These are phyloP conservation scores for Melieria crassipennis DNA, from an alignment of 2,888 invertebrate species.

Conservation along the genomic window DNA sequence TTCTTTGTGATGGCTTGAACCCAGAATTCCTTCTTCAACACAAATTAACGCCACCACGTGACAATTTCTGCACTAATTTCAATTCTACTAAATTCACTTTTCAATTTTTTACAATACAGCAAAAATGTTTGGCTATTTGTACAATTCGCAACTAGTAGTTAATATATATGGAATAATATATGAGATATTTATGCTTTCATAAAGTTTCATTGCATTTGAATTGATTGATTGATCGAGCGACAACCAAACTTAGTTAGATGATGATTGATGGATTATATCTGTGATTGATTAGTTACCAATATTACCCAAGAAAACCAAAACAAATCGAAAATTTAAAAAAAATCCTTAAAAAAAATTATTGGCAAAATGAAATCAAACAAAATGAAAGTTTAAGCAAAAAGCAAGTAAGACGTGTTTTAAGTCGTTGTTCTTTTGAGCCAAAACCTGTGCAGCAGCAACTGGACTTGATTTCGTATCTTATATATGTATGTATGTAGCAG, in stretches of 20 bases:
- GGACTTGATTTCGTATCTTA: background rate
- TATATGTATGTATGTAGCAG: background rate
- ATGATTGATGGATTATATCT: conserved; percentile 50
- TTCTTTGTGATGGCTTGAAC: too few relatives aligned
- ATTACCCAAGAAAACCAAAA: conserved; percentile 2
- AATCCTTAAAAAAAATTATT: conserved; percentile 6
- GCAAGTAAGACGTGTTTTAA: background rate
- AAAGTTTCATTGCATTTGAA: too few relatives aligned
- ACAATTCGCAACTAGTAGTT: background rate
- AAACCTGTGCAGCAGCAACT: background rate
- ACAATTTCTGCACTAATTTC: too few relatives aligned
- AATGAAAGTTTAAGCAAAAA: background rate
- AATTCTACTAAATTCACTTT: too few relatives aligned
- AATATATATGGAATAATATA: background rate
- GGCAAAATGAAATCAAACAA: background rate
- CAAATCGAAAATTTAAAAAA: background rate
- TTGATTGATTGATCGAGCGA: background rate
- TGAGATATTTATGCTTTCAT: background rate
- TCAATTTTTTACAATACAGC: too few relatives aligned
- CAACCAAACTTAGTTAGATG: conserved; percentile 24
- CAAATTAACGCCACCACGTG: too few relatives aligned
- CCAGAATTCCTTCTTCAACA: too few relatives aligned
- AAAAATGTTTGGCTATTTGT: background rate
- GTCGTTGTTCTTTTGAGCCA: conserved; percentile 31
- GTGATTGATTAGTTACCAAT: conserved; percentile 46